Base-by-base conservation (phyloP, 2,113 vertebrate genomes). In the Pollimyrus isidori region DNA sequence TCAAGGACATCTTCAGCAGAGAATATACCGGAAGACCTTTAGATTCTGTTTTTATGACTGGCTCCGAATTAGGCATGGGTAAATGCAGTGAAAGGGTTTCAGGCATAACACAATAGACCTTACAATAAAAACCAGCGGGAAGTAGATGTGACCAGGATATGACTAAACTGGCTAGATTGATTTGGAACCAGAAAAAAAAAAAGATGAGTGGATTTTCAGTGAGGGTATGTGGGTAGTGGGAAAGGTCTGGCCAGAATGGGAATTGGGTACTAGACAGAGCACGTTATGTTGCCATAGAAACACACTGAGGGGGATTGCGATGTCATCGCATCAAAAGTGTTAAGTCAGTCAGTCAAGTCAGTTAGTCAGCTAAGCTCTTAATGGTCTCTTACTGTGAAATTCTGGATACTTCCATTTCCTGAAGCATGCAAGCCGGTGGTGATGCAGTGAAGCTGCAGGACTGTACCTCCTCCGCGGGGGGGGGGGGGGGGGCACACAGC, bases 291-390 rank as follows among this genome's bases (percentile, higher is more conserved):
- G 48, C 85, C 85, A 53, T 87, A 56, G 85, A 39, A 87, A 87
- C 49, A 53, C 15, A 15, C 30, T 17, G 48, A n/a, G 45, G 48
- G n/a, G 85, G 49, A 13, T 53, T n/a, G 49, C 49, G 23, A 26
- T 86, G 50, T 86, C 49, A 53, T 53, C 30, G 6, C 85, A 87
- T 87, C 85, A 53, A 87, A 53, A 50, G n/a, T 53, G 50, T 26
- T 26, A 35, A 26, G 50, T 52, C 46, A 56, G 50, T 86, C 49
- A 52, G 50, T 56, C 52, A 53, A n/a, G n/a, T n/a, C n/a, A 53
- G 52, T 53, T 53, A 53, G 85, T 56, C 85, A 53, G 50, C 85
- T 87, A 52, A 87, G 85, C 26, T 87, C 17, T 87, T 52, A 87
- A 87, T 6, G 9, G 50, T 56, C 21, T 56, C 30, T 53, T 56